These are phyloP conservation scores for Prochilodus magdalenae DNA, from an alignment of 2,113 vertebrate species.

Conservation along the genomic window DNA sequence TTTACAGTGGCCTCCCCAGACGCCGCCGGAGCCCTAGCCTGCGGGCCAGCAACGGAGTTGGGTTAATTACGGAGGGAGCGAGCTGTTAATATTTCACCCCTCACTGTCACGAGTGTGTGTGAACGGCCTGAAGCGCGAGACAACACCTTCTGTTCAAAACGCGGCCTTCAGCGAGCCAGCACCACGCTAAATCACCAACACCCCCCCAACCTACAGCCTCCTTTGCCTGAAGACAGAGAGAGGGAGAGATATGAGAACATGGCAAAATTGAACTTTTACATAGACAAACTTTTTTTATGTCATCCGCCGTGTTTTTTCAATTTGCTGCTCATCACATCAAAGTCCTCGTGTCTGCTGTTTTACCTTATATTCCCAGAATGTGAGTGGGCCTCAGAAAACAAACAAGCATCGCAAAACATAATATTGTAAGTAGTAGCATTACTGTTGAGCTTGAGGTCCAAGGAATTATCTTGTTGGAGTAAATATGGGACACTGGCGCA, in stretches of 20 bases:
- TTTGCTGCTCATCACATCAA: slow-evolving; percentile 56
- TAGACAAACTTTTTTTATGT: slow-evolving; percentile 59
- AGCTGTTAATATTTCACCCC: slow-evolving; percentile 76
- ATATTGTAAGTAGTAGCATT: slow-evolving; percentile 8
- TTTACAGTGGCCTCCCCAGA: slow-evolving; percentile 34
- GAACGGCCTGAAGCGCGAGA: slow-evolving; percentile 78
- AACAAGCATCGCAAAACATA: neutral
- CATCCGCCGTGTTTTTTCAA: slow-evolving; percentile 41
- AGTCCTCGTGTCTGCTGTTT: slow-evolving; percentile 52
- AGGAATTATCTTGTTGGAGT: neutral
- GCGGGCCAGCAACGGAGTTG: slow-evolving; percentile 63
- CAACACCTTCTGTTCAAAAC: slow-evolving; percentile 80
- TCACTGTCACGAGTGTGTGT: slow-evolving; percentile 69
- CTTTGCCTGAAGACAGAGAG: neutral
- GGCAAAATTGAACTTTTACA: slow-evolving; percentile 41
- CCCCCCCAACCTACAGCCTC: slow-evolving; percentile 35
- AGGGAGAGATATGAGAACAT: neutral
- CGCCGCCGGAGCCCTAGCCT: slow-evolving; percentile 33
- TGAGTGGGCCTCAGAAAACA: slow-evolving; percentile 40
- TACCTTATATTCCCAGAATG: slow-evolving; percentile 61
- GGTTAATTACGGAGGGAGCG: slow-evolving; percentile 76
- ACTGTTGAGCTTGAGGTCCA: too few species aligned
- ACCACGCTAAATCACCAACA: slow-evolving; percentile 42
- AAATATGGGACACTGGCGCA: neutral
- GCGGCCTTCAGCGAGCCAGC: slow-evolving; percentile 71